Base-by-base conservation (phyloP, 1,140 invertebrate species). In the Coelopa frigida region DNA sequence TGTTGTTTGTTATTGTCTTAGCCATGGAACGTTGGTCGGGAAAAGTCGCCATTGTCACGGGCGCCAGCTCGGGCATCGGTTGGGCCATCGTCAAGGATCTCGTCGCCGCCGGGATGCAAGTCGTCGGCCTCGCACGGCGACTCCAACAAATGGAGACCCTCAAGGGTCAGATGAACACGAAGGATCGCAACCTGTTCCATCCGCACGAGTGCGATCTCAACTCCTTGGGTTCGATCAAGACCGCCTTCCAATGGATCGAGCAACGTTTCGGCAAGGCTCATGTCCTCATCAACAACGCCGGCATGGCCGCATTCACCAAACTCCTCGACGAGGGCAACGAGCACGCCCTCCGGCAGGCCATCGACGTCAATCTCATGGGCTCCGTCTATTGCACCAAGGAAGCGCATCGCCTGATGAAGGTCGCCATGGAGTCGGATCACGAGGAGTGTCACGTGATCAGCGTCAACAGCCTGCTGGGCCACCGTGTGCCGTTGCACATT, bases 281-380 rank as follows among this genome's bases (percentile, higher is more conserved):
- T 55, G 68, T 87, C 2, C 69, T 85, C 22, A 68, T 88, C 31
- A 88, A 87, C 59, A 85, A 83, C 58, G 84, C 85, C 4, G 84
- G 80, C 3, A 54, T 80, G 3, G 54, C 67, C 0, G 44, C 54
- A 67, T 8, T 50, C 63, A 44, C 73, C 68, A 44, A 53, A 52
- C 11, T 70, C 67, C 49, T 67, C 55, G 23, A 46, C 68, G 41
- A 29, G 54, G n/a, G 58, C 52, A 21, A 58, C 58, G 44, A 57
- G 29, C 50, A 66, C 51, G 75, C 35, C 20, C 24, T 75, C 72
- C 54, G 66, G 45, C 52, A 67, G 7, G 74, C 79, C 46, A 55
- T 86, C 24, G 77, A 85, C 32, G 75, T 80, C 0, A 89, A 87
- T 56, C 70, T 84, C 1, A 68, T 83, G 24, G 83, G 72, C 0